These are phyloP conservation scores for Drosophila infuscata DNA, from an alignment of 2,888 invertebrate species.

Conservation along the genomic window DNA sequence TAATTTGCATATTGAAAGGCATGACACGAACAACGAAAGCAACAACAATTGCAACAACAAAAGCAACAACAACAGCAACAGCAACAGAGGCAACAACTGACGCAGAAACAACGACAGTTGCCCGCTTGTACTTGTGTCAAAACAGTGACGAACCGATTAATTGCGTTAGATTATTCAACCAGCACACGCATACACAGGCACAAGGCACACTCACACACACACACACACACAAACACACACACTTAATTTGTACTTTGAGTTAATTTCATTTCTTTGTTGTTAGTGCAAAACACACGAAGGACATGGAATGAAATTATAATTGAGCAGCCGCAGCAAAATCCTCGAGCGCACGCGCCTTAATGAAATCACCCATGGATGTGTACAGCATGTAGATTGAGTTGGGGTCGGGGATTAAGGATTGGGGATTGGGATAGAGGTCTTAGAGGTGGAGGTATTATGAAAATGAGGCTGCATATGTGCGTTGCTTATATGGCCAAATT, in stretches of 20 bases:
- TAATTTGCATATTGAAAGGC: slow-evolving; percentile 74
- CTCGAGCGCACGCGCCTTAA: slow-evolving; percentile 64
- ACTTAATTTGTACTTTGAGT: slow-evolving; percentile 71
- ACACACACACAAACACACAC: slow-evolving; percentile 11
- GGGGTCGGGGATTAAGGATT: not conserved
- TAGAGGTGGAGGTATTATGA: not conserved
- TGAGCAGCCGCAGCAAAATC: slow-evolving; percentile 68
- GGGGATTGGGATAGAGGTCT: not conserved
- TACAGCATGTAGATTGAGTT: slow-evolving; percentile 6
- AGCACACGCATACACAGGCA: slow-evolving; percentile 40
- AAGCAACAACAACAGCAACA: slow-evolving; percentile 17
- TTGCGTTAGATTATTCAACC: slow-evolving; percentile 77
- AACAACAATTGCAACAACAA: slow-evolving; percentile 10
- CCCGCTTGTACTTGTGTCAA: slow-evolving; percentile 67
- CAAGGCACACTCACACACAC: slow-evolving; percentile 5
- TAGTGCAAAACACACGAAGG: slow-evolving; percentile 65
- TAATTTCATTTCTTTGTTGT: slow-evolving; percentile 78
- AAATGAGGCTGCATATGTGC: slow-evolving; percentile 33
- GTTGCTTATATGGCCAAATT: slow-evolving; percentile 62
- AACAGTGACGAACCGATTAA: slow-evolving; percentile 81
- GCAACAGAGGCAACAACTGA: slow-evolving; percentile 18
- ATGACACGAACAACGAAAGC: slow-evolving; percentile 24
- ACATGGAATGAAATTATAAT: slow-evolving; percentile 73
- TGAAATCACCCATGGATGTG: slow-evolving; percentile 52
- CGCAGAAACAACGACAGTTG: slow-evolving; percentile 46